Conservation (phyloP, 2,888 invertebrate genomes). For the Cephus runcator region DNA sequence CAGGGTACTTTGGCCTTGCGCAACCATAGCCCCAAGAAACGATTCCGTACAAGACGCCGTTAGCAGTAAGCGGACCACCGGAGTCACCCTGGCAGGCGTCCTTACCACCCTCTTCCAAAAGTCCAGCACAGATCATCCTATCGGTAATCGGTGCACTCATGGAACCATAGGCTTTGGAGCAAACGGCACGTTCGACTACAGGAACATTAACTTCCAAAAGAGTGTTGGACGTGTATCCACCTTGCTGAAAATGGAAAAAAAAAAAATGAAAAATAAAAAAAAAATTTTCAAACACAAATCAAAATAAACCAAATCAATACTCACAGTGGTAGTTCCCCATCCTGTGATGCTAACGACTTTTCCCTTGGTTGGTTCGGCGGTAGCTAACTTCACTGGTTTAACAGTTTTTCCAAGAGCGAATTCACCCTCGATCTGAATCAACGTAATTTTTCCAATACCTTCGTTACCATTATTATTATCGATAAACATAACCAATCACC, state of each 20-base stretch:
- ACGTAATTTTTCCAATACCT: not conserved
- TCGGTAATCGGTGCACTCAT: slow-evolving; percentile 30
- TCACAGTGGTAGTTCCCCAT: slow-evolving; percentile 49
- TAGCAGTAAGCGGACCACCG: slow-evolving; percentile 54
- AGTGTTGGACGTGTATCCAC: not conserved
- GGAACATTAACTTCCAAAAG: slow-evolving; percentile 20
- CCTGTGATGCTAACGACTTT: slow-evolving; percentile 38
- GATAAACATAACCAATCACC: slow-evolving; percentile 35
- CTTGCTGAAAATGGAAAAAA: not conserved
- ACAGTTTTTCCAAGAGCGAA: slow-evolving; percentile 11
- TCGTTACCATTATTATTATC: not conserved
- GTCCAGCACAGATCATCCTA: slow-evolving; percentile 54
- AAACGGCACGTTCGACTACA: slow-evolving; percentile 8
- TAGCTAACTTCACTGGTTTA: slow-evolving; percentile 7
- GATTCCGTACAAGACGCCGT: slow-evolving; percentile 51
- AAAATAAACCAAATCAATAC: not conserved
- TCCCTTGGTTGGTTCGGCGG: slow-evolving; percentile 7
- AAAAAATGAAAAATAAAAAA: not conserved
- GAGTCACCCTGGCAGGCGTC: slow-evolving; percentile 49
- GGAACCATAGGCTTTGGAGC: slow-evolving; percentile 8
- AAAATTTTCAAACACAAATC: no score
- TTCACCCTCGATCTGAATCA: slow-evolving; percentile 3
- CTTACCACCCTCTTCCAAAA: slow-evolving; percentile 31
- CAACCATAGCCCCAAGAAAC: slow-evolving; percentile 59
- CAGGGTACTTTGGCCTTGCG: slow-evolving; percentile 51